Percentiles rank a stretch among this genome's conserved stretches.
Evolutionary conservation across 2,888 invertebrate genomes (phyloP).

Genomic region (Leucoptera coffeella): DNA sequence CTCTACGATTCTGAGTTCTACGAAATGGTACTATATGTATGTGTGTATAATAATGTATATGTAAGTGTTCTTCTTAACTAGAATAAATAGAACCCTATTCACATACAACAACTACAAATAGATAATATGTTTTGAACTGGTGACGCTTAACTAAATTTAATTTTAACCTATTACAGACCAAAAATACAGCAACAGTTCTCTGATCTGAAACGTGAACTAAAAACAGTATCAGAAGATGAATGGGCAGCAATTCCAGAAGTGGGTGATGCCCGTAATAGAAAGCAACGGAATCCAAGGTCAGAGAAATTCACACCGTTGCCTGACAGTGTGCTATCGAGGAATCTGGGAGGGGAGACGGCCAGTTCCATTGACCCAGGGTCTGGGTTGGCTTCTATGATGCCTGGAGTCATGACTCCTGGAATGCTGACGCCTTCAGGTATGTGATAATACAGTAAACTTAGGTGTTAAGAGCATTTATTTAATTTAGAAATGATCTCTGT

Average conservation of each 20-base stretch:
- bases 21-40: too few species aligned
- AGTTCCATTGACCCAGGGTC: constrained; percentile 78
- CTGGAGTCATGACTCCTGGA: constrained; percentile 80
- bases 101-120: too few species aligned
- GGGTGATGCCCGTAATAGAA: constrained; percentile 96
- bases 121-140: too few species aligned
- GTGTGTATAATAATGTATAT: too few species aligned
- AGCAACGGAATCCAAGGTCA: constrained; percentile 88
- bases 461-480: too few species aligned
- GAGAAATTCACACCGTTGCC: constrained; percentile 98
- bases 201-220: constrained; percentile 85
- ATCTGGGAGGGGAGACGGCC: constrained; percentile 74
- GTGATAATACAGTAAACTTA: too few species aligned
- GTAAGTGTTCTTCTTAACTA: too few species aligned
- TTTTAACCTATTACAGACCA: constrained; percentile 50
- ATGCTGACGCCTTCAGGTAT: constrained; percentile 77
- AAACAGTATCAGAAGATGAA: constrained; percentile 82
- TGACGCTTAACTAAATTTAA: too few species aligned
- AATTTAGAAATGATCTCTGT: too few species aligned
- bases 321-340: constrained; percentile 87
- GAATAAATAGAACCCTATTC: too few species aligned
- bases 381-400: constrained; percentile 82
- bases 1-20: too few species aligned
- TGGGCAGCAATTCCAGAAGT: constrained; percentile 98
- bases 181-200: constrained; percentile 99